Percentiles rank a stretch among this genome's conserved stretches.
phyloP scores from a whole-genome alignment of 2,797 vertebrate genomes.

The Enteromius thamalakanensis region DNA sequence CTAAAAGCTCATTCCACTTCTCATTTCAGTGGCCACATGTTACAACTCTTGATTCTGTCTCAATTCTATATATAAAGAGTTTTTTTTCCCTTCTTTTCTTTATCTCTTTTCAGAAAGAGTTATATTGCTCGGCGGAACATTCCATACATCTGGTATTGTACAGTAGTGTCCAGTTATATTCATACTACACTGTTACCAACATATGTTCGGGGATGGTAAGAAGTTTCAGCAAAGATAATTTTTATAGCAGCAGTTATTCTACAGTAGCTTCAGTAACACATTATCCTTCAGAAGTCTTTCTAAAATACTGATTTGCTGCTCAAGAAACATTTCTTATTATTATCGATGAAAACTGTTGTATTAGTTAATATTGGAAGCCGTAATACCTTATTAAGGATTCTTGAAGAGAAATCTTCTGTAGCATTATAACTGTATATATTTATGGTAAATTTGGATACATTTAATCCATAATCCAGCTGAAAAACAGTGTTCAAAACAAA shows the following conservation, averaged over 20 bases:
- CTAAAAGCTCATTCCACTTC: constrained; percentile 55
- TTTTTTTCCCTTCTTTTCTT: not conserved
- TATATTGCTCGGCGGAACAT: constrained; percentile 26
- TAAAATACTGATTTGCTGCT: not conserved
- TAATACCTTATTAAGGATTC: not conserved
- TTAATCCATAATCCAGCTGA: not conserved
- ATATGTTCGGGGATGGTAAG: constrained; percentile 15
- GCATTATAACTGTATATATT: not conserved
- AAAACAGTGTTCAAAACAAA: not conserved
- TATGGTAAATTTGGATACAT: not conserved
- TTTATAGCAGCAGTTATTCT: not conserved
- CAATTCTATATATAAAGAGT: constrained; percentile 35
- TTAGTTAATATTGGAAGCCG: not conserved
- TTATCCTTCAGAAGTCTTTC: not conserved
- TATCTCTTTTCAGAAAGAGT: not conserved
- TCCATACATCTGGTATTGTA: not conserved
- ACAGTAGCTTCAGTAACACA: not conserved
- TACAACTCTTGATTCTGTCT: constrained; percentile 53
- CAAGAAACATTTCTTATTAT: not conserved
- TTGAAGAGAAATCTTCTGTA: not conserved
- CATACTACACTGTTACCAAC: not conserved
- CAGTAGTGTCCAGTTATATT: not conserved
- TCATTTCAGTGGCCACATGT: constrained; percentile 49
- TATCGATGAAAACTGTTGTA: not conserved
- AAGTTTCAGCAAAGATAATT: not conserved